Base-by-base conservation (phyloP, 1,140 invertebrate species). In the Drosophila lacteicornis region DNA sequence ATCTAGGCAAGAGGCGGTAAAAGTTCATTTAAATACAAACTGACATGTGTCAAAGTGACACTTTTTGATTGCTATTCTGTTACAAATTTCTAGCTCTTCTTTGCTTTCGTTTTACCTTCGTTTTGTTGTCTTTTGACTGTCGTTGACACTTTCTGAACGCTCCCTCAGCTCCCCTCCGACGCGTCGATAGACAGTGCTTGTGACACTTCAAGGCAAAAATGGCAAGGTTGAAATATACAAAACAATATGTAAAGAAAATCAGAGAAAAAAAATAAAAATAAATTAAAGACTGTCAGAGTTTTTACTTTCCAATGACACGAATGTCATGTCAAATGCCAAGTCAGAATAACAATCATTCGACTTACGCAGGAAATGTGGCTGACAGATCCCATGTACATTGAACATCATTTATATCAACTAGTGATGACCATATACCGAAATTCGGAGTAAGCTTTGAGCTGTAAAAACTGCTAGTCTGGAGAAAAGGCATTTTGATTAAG, bases 321-420 rank as follows among this genome's bases (percentile, higher is more conserved):
- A 80, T 84, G 85, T 90, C 85, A 90, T 91, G 87, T 91, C 82
- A 81, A 82, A 81, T 81, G 80, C 65, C 79, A 82, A 74, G 65
- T 53, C 42, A 55, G 43, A 50, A 62, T 68, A 82, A 78, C 61
- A 82, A 56, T 65, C 75, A 56, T 43, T 57, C 50, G 55, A 53
- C 50, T 59, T 53, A 56, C 51, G 50, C 70, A 58, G 61, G 36
- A 85, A 57, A 67, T 66, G 74, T 25, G 9, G 74, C 61, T 79
- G 82, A 85, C 82, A 85, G 80, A 5, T 30, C 8, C 45, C 42
- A 33, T 45, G 57, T 30, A 19, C n/a, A 45, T 30, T 30, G 27
- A 11, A 38, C 63, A 63, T 56, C 45, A 38, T 45, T 69, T n/a
- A 61, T 4, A 17, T 43, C 12, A 33, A 47, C 27, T 19, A 8